Conservation (phyloP, 2,113 vertebrate genomes). For the Dromiciops gliroides region DNA sequence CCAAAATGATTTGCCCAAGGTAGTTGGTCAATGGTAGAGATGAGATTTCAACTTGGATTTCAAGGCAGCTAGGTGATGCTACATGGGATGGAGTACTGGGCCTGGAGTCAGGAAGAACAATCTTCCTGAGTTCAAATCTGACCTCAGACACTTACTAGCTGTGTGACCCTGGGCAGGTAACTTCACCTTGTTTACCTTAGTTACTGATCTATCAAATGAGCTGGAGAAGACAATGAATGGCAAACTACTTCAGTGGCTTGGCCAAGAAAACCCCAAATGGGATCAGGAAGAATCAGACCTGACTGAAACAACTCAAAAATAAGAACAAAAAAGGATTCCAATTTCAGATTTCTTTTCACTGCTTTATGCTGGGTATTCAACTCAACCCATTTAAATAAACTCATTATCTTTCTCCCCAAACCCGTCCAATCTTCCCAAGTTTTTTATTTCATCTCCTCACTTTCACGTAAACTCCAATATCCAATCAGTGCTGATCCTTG, state of each 20-base stretch:
- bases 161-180: background rate
- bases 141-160: background rate
- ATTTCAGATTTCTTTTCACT: background rate
- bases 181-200: background rate
- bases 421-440: background rate
- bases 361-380: background rate
- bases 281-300: background rate
- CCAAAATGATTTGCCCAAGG: background rate
- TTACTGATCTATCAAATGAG: background rate
- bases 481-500: background rate
- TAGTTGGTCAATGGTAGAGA: background rate
- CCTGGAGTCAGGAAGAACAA: background rate
- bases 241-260: too few relatives aligned
- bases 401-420: background rate
- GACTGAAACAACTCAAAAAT: background rate
- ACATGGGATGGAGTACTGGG: background rate
- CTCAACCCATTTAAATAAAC: background rate
- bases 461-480: background rate
- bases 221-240: too few relatives aligned
- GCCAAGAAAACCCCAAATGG: background rate
- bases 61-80: background rate
- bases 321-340: too few relatives aligned
- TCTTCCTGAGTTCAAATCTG: background rate
- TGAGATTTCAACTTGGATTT: background rate
- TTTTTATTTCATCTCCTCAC: background rate